These are phyloP conservation scores for Drosophila arizonae DNA, from an alignment of 1,140 invertebrate genomes.

Conservation along the genomic window DNA sequence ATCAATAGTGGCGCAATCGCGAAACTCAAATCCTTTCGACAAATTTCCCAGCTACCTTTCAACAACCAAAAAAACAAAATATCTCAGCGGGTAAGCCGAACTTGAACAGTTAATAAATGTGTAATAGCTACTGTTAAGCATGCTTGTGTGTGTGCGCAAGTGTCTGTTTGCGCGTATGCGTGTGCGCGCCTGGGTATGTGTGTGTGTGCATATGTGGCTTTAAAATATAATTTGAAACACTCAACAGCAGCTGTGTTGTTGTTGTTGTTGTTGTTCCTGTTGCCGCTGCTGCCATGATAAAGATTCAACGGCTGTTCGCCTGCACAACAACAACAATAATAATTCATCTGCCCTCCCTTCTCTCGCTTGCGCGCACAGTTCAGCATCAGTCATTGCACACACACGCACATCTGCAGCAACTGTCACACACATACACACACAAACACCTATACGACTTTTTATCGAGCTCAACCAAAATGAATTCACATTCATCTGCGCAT, in stretches of 20 bases:
- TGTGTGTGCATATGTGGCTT: slow-evolving; percentile 47
- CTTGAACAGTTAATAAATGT: slow-evolving; percentile 53
- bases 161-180: slow-evolving; percentile 3
- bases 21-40: slow-evolving; percentile 22
- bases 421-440: slow-evolving; percentile 12
- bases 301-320: slow-evolving; percentile 47
- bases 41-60: slow-evolving; percentile 21
- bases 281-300: slow-evolving; percentile 35
- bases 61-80: slow-evolving; percentile 16
- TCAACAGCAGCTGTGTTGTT: slow-evolving; percentile 11
- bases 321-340: slow-evolving; percentile 12
- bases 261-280: slow-evolving; percentile 25
- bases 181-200: neutral
- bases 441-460: slow-evolving; percentile 4
- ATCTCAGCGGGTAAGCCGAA: slow-evolving; percentile 40
- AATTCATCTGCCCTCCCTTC: slow-evolving; percentile 21
- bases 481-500: slow-evolving; percentile 41
- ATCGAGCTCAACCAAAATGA: slow-evolving; percentile 33
- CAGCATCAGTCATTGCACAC: slow-evolving; percentile 21
- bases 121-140: slow-evolving; percentile 21
- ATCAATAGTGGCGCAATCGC: slow-evolving; percentile 29
- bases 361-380: slow-evolving; percentile 7
- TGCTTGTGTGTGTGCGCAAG: neutral
- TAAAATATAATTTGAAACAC: slow-evolving; percentile 49
- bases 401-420: slow-evolving; percentile 7